Evolutionary conservation across 2,113 vertebrate genomes (phyloP).

Genomic region (Dromaius novaehollandiae): DNA sequence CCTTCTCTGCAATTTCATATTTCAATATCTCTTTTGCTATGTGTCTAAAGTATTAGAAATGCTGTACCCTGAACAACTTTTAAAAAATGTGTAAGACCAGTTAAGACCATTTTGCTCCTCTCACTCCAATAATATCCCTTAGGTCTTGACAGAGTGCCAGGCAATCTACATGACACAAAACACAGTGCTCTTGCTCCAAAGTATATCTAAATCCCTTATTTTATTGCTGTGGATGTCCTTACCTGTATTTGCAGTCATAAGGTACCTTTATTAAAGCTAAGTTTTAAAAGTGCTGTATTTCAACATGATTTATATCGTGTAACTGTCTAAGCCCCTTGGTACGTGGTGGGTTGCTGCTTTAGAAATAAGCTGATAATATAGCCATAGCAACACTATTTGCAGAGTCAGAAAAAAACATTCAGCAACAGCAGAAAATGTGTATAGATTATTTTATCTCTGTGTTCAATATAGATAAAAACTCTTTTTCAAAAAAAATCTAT

Average conservation of each 20-base stretch:
- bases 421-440: conserved; percentile 34
- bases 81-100: neutral
- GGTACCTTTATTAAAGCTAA: neutral
- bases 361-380: conserved; percentile 31
- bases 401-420: conserved; percentile 15
- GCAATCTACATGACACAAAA: neutral
- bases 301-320: neutral
- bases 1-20: neutral
- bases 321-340: neutral
- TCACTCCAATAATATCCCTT: neutral
- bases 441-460: conserved; percentile 55
- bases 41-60: neutral
- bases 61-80: neutral
- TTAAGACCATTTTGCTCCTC: neutral
- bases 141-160: neutral
- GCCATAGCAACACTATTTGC: conserved; percentile 22
- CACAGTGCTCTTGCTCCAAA: neutral
- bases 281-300: neutral
- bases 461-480: conserved; percentile 5
- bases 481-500: neutral
- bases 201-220: neutral
- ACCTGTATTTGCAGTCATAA: neutral
- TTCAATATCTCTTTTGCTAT: neutral
- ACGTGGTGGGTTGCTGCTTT: neutral
- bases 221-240: neutral